Evolutionary conservation across 1,140 invertebrate species (phyloP).

Genomic region (Apis dorsata): DNA sequence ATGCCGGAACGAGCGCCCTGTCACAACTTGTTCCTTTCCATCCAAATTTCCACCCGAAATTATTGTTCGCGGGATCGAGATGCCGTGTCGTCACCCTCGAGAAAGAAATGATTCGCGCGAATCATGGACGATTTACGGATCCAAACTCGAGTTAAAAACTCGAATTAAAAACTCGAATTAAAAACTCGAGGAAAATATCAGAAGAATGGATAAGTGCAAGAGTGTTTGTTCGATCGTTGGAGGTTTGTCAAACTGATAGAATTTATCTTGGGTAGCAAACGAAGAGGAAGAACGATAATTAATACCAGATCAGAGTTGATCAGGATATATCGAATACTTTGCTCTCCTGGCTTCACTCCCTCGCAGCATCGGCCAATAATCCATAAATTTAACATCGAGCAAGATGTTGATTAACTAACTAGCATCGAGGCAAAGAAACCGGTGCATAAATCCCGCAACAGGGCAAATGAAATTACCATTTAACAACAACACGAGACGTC

Average conservation of each 20-base stretch:
- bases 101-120: background rate
- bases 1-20: constrained; percentile 19
- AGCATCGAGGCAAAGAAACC: background rate
- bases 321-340: no score
- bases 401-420: constrained; percentile 22
- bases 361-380: background rate
- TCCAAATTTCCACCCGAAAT: constrained; percentile 16
- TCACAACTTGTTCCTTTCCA: constrained; percentile 8
- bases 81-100: no score
- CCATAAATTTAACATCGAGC: constrained; percentile 17
- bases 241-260: no score
- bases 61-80: background rate
- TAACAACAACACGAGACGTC: constrained; percentile 7
- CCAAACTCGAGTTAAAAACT: no score
- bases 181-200: no score
- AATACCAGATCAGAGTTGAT: no score
- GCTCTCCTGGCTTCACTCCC: background rate
- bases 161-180: no score
- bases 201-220: background rate
- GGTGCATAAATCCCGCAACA: constrained; percentile 1
- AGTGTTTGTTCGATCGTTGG: background rate
- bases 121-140: background rate
- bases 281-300: no score
- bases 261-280: no score
- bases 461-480: constrained; percentile 37